These are phyloP conservation scores for Lepilemur ruficaudatus DNA, from an alignment of 2,797 vertebrate genomes.

Conservation along the genomic window DNA sequence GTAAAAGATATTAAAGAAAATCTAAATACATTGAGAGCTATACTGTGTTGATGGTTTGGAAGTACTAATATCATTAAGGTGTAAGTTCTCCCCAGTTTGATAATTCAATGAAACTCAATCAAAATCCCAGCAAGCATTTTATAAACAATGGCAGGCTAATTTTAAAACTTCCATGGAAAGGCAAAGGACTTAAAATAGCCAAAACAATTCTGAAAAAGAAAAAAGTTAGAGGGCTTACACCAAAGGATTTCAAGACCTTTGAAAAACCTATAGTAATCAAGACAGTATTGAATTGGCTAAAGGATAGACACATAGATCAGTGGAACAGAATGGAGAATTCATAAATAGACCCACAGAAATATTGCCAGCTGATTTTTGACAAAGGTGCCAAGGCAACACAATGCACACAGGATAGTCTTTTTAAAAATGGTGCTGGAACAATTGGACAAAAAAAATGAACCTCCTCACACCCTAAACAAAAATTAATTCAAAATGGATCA, in stretches of 20 bases:
- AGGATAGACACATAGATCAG: not conserved
- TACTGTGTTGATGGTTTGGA: not conserved
- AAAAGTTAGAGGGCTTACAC: not conserved
- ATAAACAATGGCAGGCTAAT: not conserved
- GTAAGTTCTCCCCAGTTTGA: not conserved
- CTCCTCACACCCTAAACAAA: not conserved
- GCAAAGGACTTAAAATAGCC: not conserved
- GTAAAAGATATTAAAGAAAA: not conserved
- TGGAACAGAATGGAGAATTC: not conserved
- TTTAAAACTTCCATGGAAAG: not conserved
- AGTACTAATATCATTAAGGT: not conserved
- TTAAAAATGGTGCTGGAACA: too few relatives aligned
- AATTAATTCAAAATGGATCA: not conserved
- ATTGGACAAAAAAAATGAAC: not conserved
- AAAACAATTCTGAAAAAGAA: not conserved
- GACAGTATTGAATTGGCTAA: too few relatives aligned
- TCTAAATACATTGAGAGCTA: not conserved
- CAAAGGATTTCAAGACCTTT: not conserved
- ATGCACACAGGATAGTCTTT: not conserved
- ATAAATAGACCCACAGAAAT: not conserved
- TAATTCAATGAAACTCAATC: not conserved
- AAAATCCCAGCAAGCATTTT: not conserved
- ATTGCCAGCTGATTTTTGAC: not conserved
- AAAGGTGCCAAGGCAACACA: not conserved
- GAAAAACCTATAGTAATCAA: not conserved